A percentile compares a stretch with the other conserved stretches of the same genome.
Conservation (phyloP, 2,888 invertebrate species). For the Tipula lateralis region DNA sequence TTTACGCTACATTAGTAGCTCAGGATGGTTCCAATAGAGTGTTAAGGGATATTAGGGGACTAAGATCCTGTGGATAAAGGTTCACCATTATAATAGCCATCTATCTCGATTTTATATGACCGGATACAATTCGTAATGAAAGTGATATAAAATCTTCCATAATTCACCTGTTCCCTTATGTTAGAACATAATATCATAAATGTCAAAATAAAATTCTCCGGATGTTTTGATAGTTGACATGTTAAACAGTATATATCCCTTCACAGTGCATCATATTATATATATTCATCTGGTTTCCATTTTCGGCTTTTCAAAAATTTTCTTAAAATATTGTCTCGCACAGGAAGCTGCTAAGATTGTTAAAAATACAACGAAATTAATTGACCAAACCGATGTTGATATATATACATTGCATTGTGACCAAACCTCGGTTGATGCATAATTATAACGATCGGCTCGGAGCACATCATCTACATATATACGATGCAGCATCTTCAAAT, state of each 20-base stretch:
- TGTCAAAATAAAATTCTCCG: conserved; percentile 2
- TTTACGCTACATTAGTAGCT: too few relatives aligned
- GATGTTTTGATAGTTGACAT: conserved; percentile 19
- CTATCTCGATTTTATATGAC: background rate
- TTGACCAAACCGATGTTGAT: conserved; percentile 19
- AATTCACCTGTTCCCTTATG: background rate
- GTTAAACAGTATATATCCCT: background rate
- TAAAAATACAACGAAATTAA: background rate
- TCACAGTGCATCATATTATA: background rate
- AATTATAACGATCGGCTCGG: background rate
- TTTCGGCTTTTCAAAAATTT: background rate
- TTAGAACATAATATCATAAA: background rate
- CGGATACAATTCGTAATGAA: background rate
- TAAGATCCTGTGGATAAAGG: too few relatives aligned
- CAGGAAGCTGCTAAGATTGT: background rate
- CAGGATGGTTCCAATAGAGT: too few relatives aligned
- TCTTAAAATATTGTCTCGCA: background rate
- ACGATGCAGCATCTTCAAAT: background rate
- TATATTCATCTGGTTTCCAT: background rate
- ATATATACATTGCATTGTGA: background rate
- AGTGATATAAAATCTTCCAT: background rate
- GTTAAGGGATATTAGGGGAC: too few relatives aligned
- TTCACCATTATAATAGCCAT: too few relatives aligned
- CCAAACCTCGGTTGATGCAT: background rate
- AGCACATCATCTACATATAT: too few relatives aligned